Percentiles rank a stretch among this genome's conserved stretches.
Conservation (phyloP, 2,113 vertebrate species). For the Monopterus albus region DNA sequence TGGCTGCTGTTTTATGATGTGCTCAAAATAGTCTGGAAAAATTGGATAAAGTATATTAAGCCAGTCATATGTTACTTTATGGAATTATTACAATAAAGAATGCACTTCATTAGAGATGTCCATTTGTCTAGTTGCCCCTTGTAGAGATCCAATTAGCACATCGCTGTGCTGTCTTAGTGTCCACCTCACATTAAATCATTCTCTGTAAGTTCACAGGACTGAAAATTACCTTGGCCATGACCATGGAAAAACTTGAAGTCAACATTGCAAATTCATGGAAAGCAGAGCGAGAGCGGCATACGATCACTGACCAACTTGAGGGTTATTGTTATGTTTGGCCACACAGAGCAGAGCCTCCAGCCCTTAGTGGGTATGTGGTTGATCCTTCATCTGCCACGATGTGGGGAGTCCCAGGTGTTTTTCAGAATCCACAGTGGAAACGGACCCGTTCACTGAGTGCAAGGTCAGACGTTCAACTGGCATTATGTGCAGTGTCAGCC, state of each 20-base stretch:
- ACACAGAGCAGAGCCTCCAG: conserved; percentile 53
- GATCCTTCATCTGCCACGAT: conserved; percentile 61
- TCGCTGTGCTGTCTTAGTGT: not conserved
- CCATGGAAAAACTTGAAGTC: conserved; percentile 60
- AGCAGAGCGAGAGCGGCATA: conserved; percentile 47
- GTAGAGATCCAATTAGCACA: not conserved
- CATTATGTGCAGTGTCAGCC: conserved; percentile 63
- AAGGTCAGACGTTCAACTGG: conserved; percentile 57
- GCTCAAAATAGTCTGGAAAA: not conserved
- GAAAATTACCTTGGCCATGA: conserved; percentile 35
- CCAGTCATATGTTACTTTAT: not conserved
- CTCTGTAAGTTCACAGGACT: not conserved
- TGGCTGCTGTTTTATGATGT: not conserved
- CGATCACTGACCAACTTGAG: conserved; percentile 41
- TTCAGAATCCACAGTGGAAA: conserved; percentile 69
- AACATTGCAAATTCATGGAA: conserved; percentile 60
- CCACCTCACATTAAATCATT: conserved; percentile 7
- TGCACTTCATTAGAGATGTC: not conserved
- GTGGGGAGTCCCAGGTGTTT: conserved; percentile 77
- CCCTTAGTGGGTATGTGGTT: conserved; percentile 62
- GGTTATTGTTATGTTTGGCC: conserved; percentile 79
- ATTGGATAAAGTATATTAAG: no score
- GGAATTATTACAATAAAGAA: no score
- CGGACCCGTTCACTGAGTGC: conserved; percentile 38
- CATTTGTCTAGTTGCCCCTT: not conserved